phyloP scores from a whole-genome alignment of 2,113 vertebrate species.

The Catharus fuscescens region DNA sequence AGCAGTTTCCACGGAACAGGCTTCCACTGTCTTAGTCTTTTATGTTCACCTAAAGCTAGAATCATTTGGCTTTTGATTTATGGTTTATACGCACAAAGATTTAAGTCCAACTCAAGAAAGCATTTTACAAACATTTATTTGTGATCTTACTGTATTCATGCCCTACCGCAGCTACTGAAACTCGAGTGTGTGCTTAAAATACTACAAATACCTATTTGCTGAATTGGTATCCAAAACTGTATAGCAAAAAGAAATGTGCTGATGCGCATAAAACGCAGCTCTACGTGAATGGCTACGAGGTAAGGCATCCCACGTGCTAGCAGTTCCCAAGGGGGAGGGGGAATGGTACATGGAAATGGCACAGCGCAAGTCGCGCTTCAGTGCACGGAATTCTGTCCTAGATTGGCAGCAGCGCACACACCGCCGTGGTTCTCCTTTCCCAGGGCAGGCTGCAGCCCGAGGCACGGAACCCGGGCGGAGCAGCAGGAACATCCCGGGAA shows the following conservation, averaged over 20 bases:
- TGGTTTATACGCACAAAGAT: neutral
- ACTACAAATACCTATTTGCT: neutral
- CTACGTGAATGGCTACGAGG: neutral
- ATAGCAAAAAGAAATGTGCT: neutral
- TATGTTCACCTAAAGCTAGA: neutral
- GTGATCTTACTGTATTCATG: neutral
- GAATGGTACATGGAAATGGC: rapidly evolving
- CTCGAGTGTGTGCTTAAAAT: neutral
- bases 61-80: neutral
- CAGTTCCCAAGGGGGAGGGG: neutral
- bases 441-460: rapidly evolving
- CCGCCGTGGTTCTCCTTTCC: rapidly evolving
- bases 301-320: neutral
- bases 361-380: no score
- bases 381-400: rapidly evolving
- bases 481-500: neutral
- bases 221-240: neutral
- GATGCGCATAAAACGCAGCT: neutral
- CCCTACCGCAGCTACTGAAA: neutral
- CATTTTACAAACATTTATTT: neutral
- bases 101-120: neutral
- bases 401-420: rapidly evolving
- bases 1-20: neutral
- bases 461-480: rapidly evolving
- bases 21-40: neutral